A percentile compares a stretch with the other conserved stretches of the same genome.
phyloP scores from a whole-genome alignment of 2,888 invertebrate genomes.

The Amblyjoppa proteus region DNA sequence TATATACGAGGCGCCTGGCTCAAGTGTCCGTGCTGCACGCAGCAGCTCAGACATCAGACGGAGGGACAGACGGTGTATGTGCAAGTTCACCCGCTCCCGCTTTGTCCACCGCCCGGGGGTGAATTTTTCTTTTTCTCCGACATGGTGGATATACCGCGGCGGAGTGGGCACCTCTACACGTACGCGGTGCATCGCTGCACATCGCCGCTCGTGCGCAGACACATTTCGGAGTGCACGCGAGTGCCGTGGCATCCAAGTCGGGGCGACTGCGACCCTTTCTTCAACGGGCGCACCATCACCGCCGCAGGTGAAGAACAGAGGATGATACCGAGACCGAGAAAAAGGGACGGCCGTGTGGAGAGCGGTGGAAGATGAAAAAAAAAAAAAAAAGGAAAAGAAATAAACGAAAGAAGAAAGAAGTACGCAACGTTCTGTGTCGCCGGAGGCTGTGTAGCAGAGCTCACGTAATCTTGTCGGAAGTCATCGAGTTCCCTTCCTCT shows the following conservation, averaged over 20 bases:
- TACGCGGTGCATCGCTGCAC: constrained; percentile 8
- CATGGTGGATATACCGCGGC: constrained; percentile 19
- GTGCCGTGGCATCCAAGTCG: constrained; percentile 38
- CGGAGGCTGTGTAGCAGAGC: constrained; percentile 54
- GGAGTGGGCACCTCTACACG: constrained; percentile 20
- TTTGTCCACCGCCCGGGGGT: constrained; percentile 58
- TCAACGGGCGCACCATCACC: constrained; percentile 44
- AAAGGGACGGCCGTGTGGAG: constrained; percentile 21
- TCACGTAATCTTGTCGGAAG: constrained; percentile 63
- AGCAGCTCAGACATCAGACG: constrained; percentile 58
- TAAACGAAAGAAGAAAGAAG: constrained; percentile 31
- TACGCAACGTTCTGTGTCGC: constrained; percentile 53
- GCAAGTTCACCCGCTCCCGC: constrained; percentile 41
- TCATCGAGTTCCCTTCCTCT: constrained; percentile 45
- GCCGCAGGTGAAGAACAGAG: constrained; percentile 23
- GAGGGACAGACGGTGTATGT: constrained; percentile 41
- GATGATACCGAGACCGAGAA: constrained; percentile 38
- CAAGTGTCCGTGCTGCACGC: constrained; percentile 49
- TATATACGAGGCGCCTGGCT: constrained; percentile 47
- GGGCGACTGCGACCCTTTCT: constrained; percentile 32
- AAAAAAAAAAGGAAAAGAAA: neutral
- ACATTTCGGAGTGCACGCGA: constrained; percentile 42
- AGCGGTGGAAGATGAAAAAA: constrained; percentile 10
- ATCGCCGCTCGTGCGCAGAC: constrained; percentile 50
- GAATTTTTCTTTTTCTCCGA: constrained; percentile 47